Conservation (phyloP, 2,888 invertebrate genomes). For the Leucoptera coffeella region DNA sequence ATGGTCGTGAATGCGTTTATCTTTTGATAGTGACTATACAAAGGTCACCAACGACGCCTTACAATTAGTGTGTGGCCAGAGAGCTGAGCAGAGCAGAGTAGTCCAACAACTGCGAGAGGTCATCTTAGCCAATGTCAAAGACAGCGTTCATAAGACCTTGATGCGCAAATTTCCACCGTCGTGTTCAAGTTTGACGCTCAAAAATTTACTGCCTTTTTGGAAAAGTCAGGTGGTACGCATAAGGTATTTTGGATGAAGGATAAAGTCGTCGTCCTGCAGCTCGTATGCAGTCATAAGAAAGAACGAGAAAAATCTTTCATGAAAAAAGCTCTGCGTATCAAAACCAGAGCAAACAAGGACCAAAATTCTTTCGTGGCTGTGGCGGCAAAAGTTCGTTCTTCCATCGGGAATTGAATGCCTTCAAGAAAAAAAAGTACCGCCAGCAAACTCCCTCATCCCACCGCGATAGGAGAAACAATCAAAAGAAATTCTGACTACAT, state of each 20-base stretch:
- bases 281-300: too few species aligned
- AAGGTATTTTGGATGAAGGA: constrained; percentile 1
- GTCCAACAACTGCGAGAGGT: constrained; percentile 4
- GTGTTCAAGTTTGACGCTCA: too few species aligned
- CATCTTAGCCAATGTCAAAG: constrained; percentile 1
- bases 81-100: constrained; percentile 6
- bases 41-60: constrained; percentile 2
- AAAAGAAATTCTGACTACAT: constrained; percentile 3
- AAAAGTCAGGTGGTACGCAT: constrained; percentile 2
- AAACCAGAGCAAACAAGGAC: too few species aligned
- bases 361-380: constrained; percentile 1
- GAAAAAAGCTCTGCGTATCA: too few species aligned
- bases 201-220: too few species aligned
- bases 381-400: constrained; percentile 1
- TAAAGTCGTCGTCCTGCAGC: constrained; percentile 1
- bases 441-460: constrained; percentile 5
- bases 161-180: constrained; percentile 3
- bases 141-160: constrained; percentile 1
- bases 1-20: too few species aligned
- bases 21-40: too few species aligned
- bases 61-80: constrained; percentile 7
- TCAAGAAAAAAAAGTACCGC: too few species aligned
- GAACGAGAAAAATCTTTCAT: too few species aligned
- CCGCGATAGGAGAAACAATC: constrained; percentile 3
- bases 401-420: too few species aligned